Conservation (phyloP, 2,113 vertebrate species). For the Zosterops hypoxanthus region DNA sequence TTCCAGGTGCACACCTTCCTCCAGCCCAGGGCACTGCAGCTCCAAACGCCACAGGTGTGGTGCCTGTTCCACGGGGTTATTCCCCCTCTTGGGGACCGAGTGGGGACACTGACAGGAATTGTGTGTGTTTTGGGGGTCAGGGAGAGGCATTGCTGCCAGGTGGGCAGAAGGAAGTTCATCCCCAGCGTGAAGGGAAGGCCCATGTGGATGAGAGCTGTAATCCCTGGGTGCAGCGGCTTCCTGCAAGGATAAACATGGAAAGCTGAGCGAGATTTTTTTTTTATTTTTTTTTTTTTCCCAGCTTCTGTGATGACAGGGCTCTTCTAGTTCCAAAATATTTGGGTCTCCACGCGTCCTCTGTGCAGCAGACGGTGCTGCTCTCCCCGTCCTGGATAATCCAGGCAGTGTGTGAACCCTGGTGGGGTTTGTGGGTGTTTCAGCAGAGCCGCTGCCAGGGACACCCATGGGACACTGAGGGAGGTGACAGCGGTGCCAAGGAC, state of each 20-base stretch:
- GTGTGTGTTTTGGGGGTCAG: not conserved
- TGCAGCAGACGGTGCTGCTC: not conserved
- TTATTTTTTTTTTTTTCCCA: not conserved
- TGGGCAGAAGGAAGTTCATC: not conserved
- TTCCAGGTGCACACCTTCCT: not conserved
- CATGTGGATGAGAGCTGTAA: not conserved
- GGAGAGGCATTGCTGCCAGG: not conserved
- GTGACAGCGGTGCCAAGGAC: not conserved
- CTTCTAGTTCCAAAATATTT: not conserved
- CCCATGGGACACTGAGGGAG: not conserved
- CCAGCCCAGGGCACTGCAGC: not conserved
- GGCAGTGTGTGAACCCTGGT: not conserved
- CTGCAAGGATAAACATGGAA: too few relatives aligned
- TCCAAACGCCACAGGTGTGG: rapidly evolving
- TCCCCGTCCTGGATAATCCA: not conserved
- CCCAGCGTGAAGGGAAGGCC: not conserved
- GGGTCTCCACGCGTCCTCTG: not conserved
- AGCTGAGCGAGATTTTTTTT: too few relatives aligned
- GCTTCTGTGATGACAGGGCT: not conserved
- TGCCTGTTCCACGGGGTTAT: not conserved
- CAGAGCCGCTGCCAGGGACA: not conserved
- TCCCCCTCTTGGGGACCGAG: not conserved
- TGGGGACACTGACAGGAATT: rapidly evolving
- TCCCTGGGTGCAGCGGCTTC: not conserved
- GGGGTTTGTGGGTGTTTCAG: not conserved